Conservation (phyloP, 2,113 vertebrate genomes). For the Cervus canadensis region DNA sequence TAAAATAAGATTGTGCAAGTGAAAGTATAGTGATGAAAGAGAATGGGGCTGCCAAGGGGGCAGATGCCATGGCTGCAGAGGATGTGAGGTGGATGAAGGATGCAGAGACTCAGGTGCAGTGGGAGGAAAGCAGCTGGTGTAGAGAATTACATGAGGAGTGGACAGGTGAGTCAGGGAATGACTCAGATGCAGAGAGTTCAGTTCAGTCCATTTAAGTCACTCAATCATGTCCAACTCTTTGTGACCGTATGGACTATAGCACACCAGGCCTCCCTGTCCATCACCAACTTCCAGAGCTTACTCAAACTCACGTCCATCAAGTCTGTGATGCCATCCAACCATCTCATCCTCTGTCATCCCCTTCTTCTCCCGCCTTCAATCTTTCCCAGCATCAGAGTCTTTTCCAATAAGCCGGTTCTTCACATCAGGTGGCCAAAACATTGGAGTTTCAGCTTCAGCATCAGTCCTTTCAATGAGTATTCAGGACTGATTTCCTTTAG, state of each 20-base stretch:
- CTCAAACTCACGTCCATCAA: not conserved
- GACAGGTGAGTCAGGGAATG: not conserved
- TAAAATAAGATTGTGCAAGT: not conserved
- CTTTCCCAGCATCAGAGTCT: not conserved
- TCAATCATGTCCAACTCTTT: not conserved
- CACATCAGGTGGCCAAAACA: not conserved
- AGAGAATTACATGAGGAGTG: not conserved
- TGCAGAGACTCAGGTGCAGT: not conserved
- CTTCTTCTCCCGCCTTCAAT: not conserved
- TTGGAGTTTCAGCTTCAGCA: not conserved
- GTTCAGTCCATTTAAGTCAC: not conserved
- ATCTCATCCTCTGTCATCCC: not conserved
- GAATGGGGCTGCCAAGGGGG: not conserved
- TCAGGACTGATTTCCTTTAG: not conserved
- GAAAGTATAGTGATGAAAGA: not conserved
- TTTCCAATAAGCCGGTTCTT: not conserved
- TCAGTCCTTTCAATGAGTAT: not conserved
- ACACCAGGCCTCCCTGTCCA: not conserved
- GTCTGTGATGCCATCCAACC: not conserved
- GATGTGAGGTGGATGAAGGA: not conserved
- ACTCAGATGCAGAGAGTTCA: not conserved
- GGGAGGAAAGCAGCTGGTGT: not conserved
- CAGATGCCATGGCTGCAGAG: fast-evolving
- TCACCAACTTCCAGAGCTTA: not conserved
- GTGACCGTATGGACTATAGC: not conserved